A percentile compares a stretch with the other conserved stretches of the same genome.
Evolutionary conservation across 2,888 invertebrate genomes (phyloP).

Genomic region (Protonemura montana): DNA sequence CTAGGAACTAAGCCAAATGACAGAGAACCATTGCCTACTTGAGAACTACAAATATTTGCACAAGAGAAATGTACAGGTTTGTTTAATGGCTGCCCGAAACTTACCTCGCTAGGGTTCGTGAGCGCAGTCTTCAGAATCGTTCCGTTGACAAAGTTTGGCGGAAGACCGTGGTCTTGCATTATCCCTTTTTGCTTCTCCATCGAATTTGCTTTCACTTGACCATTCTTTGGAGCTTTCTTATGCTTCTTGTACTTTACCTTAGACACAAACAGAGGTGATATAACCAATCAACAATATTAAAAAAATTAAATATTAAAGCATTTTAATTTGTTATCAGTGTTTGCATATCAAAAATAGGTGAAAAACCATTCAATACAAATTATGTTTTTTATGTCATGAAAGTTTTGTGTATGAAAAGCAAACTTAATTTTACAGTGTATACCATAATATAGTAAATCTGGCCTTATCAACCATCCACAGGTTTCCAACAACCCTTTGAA

Average conservation of each 20-base stretch:
- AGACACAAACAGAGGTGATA: conserved; percentile 18
- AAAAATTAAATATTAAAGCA: neutral
- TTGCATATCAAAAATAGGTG: neutral
- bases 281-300: neutral
- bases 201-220: conserved; percentile 56
- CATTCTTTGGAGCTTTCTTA: conserved; percentile 77
- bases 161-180: conserved; percentile 61
- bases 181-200: conserved; percentile 54
- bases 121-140: conserved; percentile 93
- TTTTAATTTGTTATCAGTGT: neutral
- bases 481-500: conserved; percentile 3
- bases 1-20: too few species aligned
- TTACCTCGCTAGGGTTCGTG: conserved; percentile 89
- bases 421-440: neutral
- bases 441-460: neutral
- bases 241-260: conserved; percentile 97
- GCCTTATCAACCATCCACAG: conserved; percentile 7
- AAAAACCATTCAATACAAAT: conserved; percentile 31
- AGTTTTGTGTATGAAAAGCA: neutral
- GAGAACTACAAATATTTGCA: too few species aligned
- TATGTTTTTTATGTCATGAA: conserved; percentile 27
- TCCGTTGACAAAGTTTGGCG: conserved; percentile 86
- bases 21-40: too few species aligned
- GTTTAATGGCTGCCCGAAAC: neutral
- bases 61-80: too few species aligned